These are phyloP conservation scores for Corythornis leucogaster DNA, from an alignment of 2,797 vertebrate species.

Conservation along the genomic window DNA sequence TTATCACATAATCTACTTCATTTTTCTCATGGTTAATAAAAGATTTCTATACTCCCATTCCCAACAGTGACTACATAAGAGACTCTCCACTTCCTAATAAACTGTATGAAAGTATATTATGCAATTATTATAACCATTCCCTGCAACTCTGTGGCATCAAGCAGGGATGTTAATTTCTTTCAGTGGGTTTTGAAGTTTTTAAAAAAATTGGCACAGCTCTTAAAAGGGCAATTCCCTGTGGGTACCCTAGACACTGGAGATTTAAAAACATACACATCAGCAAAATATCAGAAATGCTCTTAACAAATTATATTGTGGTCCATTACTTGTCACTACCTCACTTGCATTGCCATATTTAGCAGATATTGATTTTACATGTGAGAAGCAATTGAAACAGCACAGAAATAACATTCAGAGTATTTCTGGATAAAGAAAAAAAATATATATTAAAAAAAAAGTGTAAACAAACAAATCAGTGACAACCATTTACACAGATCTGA, in stretches of 20 bases:
- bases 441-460: background rate
- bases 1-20: background rate
- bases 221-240: background rate
- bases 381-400: background rate
- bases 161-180: background rate
- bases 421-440: background rate
- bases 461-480: background rate
- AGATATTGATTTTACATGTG: constrained; percentile 15
- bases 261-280: background rate
- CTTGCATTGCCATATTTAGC: background rate
- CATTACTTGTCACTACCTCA: constrained; percentile 1
- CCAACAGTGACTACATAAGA: background rate
- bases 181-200: background rate
- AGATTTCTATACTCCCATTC: background rate
- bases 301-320: constrained; percentile 5
- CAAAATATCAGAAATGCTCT: background rate
- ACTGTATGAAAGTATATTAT: background rate
- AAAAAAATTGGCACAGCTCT: background rate
- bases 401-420: background rate
- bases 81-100: background rate
- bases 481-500: background rate
- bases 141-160: background rate
- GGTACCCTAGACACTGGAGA: background rate
- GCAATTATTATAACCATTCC: background rate
- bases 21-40: background rate